Base-by-base conservation (phyloP, 2,113 vertebrate genomes). In the Siphamia tubifer region DNA sequence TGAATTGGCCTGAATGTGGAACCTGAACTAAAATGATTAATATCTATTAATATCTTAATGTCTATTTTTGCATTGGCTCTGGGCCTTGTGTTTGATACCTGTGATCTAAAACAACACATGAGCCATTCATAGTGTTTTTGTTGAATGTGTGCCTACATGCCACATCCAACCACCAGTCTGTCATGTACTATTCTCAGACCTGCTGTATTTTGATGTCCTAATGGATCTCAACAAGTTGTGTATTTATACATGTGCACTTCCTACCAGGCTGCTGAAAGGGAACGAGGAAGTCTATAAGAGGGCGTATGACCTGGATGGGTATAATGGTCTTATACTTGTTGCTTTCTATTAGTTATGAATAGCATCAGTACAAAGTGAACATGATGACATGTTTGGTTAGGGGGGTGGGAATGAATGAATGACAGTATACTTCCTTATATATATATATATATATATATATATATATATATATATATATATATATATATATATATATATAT, bases 181-280 rank as follows among this genome's bases (percentile, higher is more conserved):
- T 34, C 52, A 24, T 40, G 49, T n/a, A 38, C 68, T 77, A 62
- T 82, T 82, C 73, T 73, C 16, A 48, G 44, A 52, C 53, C 24
- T 34, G 30, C 1, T 20, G 61, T 71, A 58, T 78, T 83, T 57
- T 65, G 9, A 40, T 49, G 25, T 15, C 58, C 79, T 87, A 90
- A 90, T 90, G 88, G 88, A 83, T 86, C 55, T 85, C 79, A 82
- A 79, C 83, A 81, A 76, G 68, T 27, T 49, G 54, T 38, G 32
- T 53, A 39, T 63, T 58, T 69, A 61, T 45, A 63, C 19, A 39
- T 10, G 15, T 45, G 24, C 32, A 38, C 58, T 43, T 62, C 38
- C 45, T 17, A 16, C 36, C 49, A 13, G 3, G 40, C 36, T 24
- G 6, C 16, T 7, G 31, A 77, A 79, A 55, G 60, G 35, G 35